A percentile compares a stretch with the other conserved stretches of the same genome.
phyloP scores from a whole-genome alignment of 2,797 vertebrate genomes.

The Denticeps clupeoides region DNA sequence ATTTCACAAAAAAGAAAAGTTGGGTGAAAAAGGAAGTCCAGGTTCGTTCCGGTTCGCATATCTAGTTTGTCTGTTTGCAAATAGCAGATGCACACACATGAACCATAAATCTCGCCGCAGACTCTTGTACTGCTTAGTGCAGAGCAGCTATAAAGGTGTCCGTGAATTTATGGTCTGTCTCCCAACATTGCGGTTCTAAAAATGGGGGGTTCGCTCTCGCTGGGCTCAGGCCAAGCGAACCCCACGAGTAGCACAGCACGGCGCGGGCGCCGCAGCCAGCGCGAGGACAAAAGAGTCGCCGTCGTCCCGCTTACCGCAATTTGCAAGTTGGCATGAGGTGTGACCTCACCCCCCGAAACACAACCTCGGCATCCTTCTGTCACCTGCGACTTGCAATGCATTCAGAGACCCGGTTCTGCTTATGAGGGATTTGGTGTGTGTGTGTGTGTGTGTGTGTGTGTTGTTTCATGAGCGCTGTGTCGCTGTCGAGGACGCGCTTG shows the following conservation, averaged over 20 bases:
- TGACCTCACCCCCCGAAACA: slow-evolving; percentile 45
- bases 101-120: background rate
- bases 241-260: slow-evolving; percentile 41
- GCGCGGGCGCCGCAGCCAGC: slow-evolving; percentile 38
- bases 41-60: slow-evolving; percentile 1
- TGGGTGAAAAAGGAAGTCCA: background rate
- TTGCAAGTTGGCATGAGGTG: slow-evolving; percentile 58
- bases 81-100: background rate
- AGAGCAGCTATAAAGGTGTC: background rate
- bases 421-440: slow-evolving; percentile 17
- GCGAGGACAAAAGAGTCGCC: slow-evolving; percentile 52
- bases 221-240: slow-evolving; percentile 38
- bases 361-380: slow-evolving; percentile 46
- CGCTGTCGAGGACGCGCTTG: slow-evolving; percentile 39
- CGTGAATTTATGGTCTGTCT: background rate
- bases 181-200: background rate
- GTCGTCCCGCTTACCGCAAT: slow-evolving; percentile 51
- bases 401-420: slow-evolving; percentile 9
- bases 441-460: slow-evolving; percentile 45
- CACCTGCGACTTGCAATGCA: slow-evolving; percentile 40
- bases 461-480: slow-evolving; percentile 49
- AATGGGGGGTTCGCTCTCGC: slow-evolving; percentile 27
- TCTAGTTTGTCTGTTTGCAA: background rate
- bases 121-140: background rate
- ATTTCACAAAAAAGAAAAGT: background rate